A percentile compares a stretch with the other conserved stretches of the same genome.
Conservation (phyloP, 2,797 vertebrate species). For the Hemibagrus guttatus region DNA sequence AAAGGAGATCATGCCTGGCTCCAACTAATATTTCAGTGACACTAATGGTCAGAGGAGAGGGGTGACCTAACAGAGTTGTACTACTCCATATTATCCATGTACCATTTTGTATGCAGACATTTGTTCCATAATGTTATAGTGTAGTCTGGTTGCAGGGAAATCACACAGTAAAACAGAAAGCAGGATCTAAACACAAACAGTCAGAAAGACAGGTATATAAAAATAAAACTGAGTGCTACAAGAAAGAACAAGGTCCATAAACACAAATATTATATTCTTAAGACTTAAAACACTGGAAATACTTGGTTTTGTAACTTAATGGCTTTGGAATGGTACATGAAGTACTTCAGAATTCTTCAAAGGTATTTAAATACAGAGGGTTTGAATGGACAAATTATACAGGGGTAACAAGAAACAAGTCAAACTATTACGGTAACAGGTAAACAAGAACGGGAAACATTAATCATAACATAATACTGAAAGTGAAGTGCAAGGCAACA, state of each 20-base stretch:
- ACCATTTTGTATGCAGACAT: neutral
- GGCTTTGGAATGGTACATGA: neutral
- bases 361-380: neutral
- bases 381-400: neutral
- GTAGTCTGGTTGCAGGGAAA: neutral
- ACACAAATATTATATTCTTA: neutral
- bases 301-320: neutral
- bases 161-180: neutral
- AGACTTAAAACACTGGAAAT: neutral
- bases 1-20: constrained; percentile 47
- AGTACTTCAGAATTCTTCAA: neutral
- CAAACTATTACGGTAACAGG: neutral
- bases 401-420: neutral
- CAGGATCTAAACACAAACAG: neutral
- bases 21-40: constrained; percentile 38
- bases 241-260: neutral
- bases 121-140: neutral
- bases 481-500: neutral
- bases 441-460: constrained; percentile 16
- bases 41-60: constrained; percentile 26
- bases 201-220: neutral
- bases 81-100: constrained; percentile 6
- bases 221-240: neutral
- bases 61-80: constrained; percentile 16
- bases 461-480: constrained; percentile 1